These are phyloP conservation scores for Andricus curvator DNA, from an alignment of 2,888 invertebrate species.

Conservation along the genomic window DNA sequence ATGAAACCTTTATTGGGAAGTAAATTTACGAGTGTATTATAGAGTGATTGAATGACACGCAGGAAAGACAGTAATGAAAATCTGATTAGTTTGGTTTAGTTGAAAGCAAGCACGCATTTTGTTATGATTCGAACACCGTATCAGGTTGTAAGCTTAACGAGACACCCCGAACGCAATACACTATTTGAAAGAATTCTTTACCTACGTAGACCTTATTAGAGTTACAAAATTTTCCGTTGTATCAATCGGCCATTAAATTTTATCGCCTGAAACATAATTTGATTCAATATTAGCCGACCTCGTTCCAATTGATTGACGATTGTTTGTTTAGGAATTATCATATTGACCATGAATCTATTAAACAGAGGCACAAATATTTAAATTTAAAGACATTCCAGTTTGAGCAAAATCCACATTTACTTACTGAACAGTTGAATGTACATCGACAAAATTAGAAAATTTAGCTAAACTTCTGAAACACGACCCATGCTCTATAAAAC, in stretches of 20 bases:
- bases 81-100: conserved; percentile 52
- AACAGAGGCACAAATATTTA: background rate
- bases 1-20: background rate
- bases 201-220: conserved; percentile 72
- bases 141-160: background rate
- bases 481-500: background rate
- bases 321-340: background rate
- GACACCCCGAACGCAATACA: conserved; percentile 42
- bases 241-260: conserved; percentile 73
- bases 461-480: background rate
- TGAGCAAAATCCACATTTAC: background rate
- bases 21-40: background rate
- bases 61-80: conserved; percentile 32
- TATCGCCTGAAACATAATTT: conserved; percentile 77
- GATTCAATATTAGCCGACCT: conserved; percentile 45
- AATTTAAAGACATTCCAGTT: background rate
- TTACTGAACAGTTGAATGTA: background rate
- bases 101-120: conserved; percentile 45
- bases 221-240: conserved; percentile 71
- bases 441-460: background rate
- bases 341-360: background rate
- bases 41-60: background rate
- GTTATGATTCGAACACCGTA: conserved; percentile 2
- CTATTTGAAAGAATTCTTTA: conserved; percentile 65
- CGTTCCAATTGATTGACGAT: conserved; percentile 41